Base-by-base conservation (phyloP, 2,888 invertebrate genomes). In the Strigamia maritima region DNA sequence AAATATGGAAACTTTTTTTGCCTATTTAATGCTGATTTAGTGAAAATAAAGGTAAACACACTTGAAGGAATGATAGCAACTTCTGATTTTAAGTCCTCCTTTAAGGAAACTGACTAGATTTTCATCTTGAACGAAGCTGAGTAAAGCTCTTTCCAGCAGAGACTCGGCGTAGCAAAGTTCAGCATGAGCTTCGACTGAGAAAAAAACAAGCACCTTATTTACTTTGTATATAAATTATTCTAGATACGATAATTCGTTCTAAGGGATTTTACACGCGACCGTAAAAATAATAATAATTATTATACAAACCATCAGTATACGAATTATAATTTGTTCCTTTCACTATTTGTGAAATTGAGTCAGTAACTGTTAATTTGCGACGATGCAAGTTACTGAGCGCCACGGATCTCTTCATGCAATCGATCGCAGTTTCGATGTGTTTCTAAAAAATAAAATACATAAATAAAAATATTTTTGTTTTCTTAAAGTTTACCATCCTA, bases 91-190 rank as follows among this genome's bases (percentile, higher is more conserved):
- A 82, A 98, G 89, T 65, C 97, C 95, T 81, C 96, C 97, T 85
- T 93, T 94, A 81, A 98, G 92, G 83, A 98, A 93, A 84, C 94
- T 95, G 78, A 94, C 90, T 80, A 98, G 88, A 82, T 94, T 97
- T 86, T 98, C 98, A 84, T 98, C 97, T 84, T 97, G 96, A 84
- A 97, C 91, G 85, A 98, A 95, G 19, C 94, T 94, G 81, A 98
- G 89, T 85, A 97, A 90, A 0, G 98, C 94, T 84, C 94, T 92
- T 80, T 97, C 88, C 76, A 98, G 88, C 76, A 97, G 88, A 40
- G 94, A 92, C 86, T 98, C 98, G 0, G 98, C 97, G 86, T 94
- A 94, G 85, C 97, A 97, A 49, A 98, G 87, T 85, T 98, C 98
- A 0, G 98, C 97, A 87, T 98, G 98, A 22, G 94, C 92, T 87